Evolutionary conservation across 2,113 vertebrate species (phyloP), one percentile per base, ranked within the genome.

Genomic region (Datnioides undecimradiatus): DNA sequence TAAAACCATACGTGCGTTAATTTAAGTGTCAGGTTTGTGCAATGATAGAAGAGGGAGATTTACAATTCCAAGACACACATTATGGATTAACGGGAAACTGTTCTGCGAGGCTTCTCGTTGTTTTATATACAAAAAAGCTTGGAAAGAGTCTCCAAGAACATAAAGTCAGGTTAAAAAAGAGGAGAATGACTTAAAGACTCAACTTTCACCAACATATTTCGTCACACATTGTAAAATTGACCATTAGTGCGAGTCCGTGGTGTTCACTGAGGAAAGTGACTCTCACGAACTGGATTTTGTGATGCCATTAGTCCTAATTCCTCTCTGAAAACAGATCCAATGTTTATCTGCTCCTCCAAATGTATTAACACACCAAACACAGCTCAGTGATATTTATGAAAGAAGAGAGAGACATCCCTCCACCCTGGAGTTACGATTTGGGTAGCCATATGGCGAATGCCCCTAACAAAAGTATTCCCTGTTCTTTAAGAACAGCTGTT

Each of bases 401-500:
- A 75, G 29, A 27, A 65, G 13, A 0, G 5, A 48, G 33, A 60
- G 43, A 11, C 49, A 36, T 49, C 54, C 69, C 31, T 71, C 46
- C 76, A 33, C 27, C 41, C 52, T 1, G 29, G 38, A 73, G 52
- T 71, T 51, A 40, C 40, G 76, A 87, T 79, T 71, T 40, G 17
- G 17, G 43, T 17, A 58, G 54, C 81, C 91, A 89, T 88, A 85
- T 90, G 88, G 80, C 8, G 38, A 25, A 51, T 54, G 66, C 72
- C 29, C 62, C 58, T 66, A 74, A 74, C 63, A 77, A 70, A 73
- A 43, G 34, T 73, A 51, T 83, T 31, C 83, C 36, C 66, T 60
- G 68, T 60, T 84, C 62, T 74, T 86, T 57, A 71, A 54, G 49
- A 88, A 81, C 88, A 91, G 87, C 85, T 90, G 88, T 36, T 82